Evolutionary conservation across 2,797 vertebrate genomes (phyloP).

Genomic region (Hippoglossus hippoglossus): DNA sequence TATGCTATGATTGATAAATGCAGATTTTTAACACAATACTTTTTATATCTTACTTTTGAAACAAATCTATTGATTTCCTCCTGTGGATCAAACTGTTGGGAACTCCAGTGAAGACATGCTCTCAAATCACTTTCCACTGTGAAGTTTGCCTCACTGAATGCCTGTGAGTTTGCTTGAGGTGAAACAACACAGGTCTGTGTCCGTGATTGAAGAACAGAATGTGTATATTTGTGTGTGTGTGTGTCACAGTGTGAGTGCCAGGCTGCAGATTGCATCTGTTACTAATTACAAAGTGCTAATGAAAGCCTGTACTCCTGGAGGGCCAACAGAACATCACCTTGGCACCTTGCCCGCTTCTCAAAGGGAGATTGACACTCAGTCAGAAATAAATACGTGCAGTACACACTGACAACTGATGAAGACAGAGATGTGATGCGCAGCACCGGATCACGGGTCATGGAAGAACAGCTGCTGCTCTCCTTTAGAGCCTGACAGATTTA

Average conservation of each 20-base stretch:
- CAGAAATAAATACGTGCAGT: conserved; percentile 29
- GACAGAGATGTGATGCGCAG: too few species aligned
- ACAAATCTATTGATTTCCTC: too few species aligned
- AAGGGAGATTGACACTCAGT: too few species aligned
- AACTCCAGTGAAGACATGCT: too few species aligned
- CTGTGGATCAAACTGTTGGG: too few species aligned
- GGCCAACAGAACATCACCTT: conserved; percentile 64
- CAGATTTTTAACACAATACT: too few species aligned
- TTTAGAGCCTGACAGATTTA: too few species aligned
- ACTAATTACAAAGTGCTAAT: conserved; percentile 89
- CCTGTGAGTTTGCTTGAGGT: background rate
- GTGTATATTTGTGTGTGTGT: background rate
- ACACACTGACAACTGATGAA: conserved; percentile 17
- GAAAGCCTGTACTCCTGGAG: conserved; percentile 84
- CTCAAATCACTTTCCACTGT: too few species aligned
- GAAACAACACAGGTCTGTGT: background rate
- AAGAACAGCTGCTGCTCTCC: too few species aligned
- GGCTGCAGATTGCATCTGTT: conserved; percentile 85
- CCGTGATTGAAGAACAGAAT: background rate
- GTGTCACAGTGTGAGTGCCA: conserved; percentile 14
- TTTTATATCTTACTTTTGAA: too few species aligned
- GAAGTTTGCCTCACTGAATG: background rate
- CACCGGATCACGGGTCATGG: too few species aligned
- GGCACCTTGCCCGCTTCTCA: conserved; percentile 60
- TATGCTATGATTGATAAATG: too few species aligned